Percentiles rank a stretch among this genome's conserved stretches.
These are phyloP conservation scores for Pionites leucogaster DNA, from an alignment of 2,113 vertebrate species.

Conservation along the genomic window DNA sequence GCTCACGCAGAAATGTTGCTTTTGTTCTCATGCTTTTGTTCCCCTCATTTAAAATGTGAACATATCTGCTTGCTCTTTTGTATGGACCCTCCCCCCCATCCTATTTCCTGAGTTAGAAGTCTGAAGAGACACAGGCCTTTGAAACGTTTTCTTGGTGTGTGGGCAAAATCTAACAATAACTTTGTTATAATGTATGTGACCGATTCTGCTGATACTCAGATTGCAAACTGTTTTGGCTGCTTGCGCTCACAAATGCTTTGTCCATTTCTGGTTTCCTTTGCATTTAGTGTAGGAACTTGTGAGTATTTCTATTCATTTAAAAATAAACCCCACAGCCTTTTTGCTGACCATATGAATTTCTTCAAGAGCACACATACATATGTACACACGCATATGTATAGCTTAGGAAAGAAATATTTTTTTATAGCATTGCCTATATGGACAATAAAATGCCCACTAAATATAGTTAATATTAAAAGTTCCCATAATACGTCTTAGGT, in stretches of 20 bases:
- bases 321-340: background rate
- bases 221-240: background rate
- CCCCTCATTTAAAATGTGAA: background rate
- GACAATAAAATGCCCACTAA: background rate
- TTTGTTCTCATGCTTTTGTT: conserved; percentile 18
- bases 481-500: background rate
- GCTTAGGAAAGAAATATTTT: background rate
- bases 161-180: conserved; percentile 14
- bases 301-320: background rate
- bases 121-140: conserved; percentile 11
- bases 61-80: background rate
- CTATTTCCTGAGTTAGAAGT: conserved; percentile 10
- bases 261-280: conserved; percentile 1
- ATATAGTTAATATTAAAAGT: conserved; percentile 34
- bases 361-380: background rate
- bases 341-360: conserved; percentile 9
- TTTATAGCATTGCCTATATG: background rate
- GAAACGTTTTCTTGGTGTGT: conserved; percentile 26
- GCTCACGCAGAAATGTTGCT: background rate
- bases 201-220: background rate
- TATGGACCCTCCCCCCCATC: background rate
- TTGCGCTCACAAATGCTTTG: background rate
- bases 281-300: background rate
- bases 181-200: background rate
- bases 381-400: background rate